Percentiles rank a stretch among this genome's conserved stretches.
Evolutionary conservation across 2,888 invertebrate species (phyloP).

Genomic region (Iphiclides podalirius): DNA sequence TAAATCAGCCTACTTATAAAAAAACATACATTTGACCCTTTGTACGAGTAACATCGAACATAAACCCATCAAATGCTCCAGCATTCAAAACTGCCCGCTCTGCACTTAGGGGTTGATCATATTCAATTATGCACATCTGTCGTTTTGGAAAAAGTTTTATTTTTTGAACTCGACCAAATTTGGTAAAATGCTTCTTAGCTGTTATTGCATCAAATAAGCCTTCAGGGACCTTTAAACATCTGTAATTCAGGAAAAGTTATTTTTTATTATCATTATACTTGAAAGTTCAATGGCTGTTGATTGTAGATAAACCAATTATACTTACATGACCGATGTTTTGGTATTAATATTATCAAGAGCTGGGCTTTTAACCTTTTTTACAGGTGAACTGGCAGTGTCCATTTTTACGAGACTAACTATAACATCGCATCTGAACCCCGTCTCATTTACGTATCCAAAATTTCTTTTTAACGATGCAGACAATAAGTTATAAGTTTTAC

Average conservation of each 20-base stretch:
- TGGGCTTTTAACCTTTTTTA: constrained; percentile 55
- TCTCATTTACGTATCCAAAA: no score
- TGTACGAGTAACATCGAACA: constrained; percentile 80
- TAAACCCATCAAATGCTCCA: constrained; percentile 81
- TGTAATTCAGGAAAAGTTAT: constrained; percentile 42
- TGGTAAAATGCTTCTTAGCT: constrained; percentile 84
- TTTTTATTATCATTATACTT: no score
- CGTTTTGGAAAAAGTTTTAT: constrained; percentile 83
- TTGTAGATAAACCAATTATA: no score
- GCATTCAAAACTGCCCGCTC: constrained; percentile 81
- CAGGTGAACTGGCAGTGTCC: constrained; percentile 44
- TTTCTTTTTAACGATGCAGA: no score
- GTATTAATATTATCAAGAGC: constrained; percentile 48
- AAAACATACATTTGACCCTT: constrained; percentile 65
- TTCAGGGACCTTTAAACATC: constrained; percentile 84
- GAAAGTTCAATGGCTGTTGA: no score
- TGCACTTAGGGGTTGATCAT: constrained; percentile 80
- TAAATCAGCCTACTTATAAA: no score
- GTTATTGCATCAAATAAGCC: constrained; percentile 79
- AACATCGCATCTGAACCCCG: constrained; percentile 13
- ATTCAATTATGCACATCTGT: constrained; percentile 84
- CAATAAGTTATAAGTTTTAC: no score
- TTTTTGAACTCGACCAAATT: constrained; percentile 85
- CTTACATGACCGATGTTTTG: constrained; percentile 69
- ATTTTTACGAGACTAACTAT: constrained; percentile 33